phyloP scores from a whole-genome alignment of 2,888 invertebrate genomes.

The Acronicta aceris region DNA sequence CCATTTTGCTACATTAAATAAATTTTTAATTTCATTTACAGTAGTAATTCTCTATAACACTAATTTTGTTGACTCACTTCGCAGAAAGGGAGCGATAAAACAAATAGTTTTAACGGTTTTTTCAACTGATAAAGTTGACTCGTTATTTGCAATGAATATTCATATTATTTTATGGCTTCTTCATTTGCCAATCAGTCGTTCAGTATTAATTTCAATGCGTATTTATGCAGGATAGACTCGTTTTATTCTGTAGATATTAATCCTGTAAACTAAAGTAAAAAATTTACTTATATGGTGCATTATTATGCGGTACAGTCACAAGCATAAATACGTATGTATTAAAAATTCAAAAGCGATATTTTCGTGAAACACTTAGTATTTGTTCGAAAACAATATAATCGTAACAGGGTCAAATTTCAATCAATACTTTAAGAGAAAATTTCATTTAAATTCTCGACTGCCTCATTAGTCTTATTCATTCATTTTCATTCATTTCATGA shows the following conservation, averaged over 20 bases:
- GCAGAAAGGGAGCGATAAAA: conserved; percentile 7
- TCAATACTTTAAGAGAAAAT: too few relatives aligned
- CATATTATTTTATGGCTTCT: conserved; percentile 60
- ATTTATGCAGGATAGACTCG: conserved; percentile 44
- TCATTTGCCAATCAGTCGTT: conserved; percentile 59
- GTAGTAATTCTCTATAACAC: too few relatives aligned
- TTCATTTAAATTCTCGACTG: too few relatives aligned
- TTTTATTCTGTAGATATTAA: conserved; percentile 31
- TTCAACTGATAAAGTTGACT: conserved; percentile 22
- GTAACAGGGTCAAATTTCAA: too few relatives aligned
- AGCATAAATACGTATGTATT: too few relatives aligned
- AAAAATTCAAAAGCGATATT: too few relatives aligned
- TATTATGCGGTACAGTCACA: not conserved
- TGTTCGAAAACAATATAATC: too few relatives aligned
- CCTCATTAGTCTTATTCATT: too few relatives aligned
- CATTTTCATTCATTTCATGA: too few relatives aligned
- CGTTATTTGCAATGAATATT: conserved; percentile 54
- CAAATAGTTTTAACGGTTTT: conserved; percentile 5
- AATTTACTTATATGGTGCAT: conserved; percentile 11
- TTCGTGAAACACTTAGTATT: too few relatives aligned
- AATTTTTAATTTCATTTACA: too few relatives aligned
- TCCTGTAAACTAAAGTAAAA: conserved; percentile 28
- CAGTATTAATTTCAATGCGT: conserved; percentile 41
- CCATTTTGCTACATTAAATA: too few relatives aligned
- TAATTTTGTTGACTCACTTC: not conserved